phyloP scores from a whole-genome alignment of 2,113 vertebrate species.

The Rutilus rutilus region DNA sequence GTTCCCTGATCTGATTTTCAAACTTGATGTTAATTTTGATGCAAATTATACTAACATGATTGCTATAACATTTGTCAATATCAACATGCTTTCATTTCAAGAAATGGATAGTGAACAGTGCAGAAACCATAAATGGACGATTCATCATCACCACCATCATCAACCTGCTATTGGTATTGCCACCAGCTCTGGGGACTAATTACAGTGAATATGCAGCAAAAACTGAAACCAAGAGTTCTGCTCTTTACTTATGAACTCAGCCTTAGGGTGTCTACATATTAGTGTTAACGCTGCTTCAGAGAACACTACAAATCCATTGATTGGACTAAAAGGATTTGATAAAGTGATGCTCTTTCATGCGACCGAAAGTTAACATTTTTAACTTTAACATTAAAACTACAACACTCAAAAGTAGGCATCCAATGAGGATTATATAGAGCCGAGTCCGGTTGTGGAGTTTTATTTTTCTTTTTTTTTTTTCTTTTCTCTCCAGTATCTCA shows the following conservation, averaged over 20 bases:
- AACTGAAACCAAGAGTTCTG: constrained; percentile 1
- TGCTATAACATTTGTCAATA: background rate
- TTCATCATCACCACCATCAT: constrained; percentile 16
- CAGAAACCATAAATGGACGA: constrained; percentile 12
- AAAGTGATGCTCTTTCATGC: background rate
- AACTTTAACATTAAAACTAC: background rate
- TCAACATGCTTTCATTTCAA: background rate
- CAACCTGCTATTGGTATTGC: constrained; percentile 14
- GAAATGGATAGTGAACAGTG: background rate
- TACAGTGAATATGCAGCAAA: constrained; percentile 35
- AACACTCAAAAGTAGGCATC: background rate
- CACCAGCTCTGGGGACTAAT: constrained; percentile 42
- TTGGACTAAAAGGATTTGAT: background rate
- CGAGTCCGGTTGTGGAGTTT: background rate
- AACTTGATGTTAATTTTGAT: background rate
- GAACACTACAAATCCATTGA: constrained; percentile 1
- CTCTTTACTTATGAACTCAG: constrained; percentile 5
- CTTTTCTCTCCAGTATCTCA: background rate
- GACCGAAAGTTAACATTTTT: background rate
- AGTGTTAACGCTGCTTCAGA: background rate
- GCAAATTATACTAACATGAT: background rate
- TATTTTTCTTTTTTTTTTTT: too few relatives aligned
- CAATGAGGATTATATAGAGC: background rate
- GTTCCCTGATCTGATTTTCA: background rate
- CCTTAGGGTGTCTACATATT: constrained; percentile 5